Conservation (phyloP, 2,113 vertebrate species). For the Tachysurus vachellii region DNA sequence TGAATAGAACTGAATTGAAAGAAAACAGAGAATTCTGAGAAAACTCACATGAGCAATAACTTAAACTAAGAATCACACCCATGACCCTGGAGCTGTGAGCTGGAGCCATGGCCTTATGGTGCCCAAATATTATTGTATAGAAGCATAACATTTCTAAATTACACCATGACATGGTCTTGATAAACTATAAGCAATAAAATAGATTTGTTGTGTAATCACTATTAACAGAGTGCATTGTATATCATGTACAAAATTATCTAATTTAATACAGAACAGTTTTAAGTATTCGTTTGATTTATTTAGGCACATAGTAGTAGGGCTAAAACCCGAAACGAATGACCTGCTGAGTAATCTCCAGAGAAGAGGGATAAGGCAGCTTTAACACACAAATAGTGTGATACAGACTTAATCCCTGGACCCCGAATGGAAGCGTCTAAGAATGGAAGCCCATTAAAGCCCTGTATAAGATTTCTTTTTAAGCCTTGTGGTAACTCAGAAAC, state of each 20-base stretch:
- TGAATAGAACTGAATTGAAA: no score
- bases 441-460: constrained; percentile 11
- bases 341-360: constrained; percentile 28
- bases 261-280: constrained; percentile 17
- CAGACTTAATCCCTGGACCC: background rate
- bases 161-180: background rate
- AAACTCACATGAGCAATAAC: background rate
- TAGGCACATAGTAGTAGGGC: constrained; percentile 11
- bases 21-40: background rate
- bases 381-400: constrained; percentile 3
- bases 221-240: background rate
- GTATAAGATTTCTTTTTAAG: constrained; percentile 16
- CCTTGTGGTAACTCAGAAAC: constrained; percentile 11
- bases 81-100: background rate
- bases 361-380: constrained; percentile 25
- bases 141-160: background rate
- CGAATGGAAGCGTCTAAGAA: constrained; percentile 24
- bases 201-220: background rate
- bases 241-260: constrained; percentile 1
- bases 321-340: constrained; percentile 7
- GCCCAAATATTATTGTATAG: background rate
- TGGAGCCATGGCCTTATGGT: background rate
- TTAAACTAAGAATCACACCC: background rate
- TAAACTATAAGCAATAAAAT: background rate
- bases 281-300: constrained; percentile 20